A percentile compares a stretch with the other conserved stretches of the same genome.
phyloP scores from a whole-genome alignment of 2,797 vertebrate species.

The Merluccius polli region DNA sequence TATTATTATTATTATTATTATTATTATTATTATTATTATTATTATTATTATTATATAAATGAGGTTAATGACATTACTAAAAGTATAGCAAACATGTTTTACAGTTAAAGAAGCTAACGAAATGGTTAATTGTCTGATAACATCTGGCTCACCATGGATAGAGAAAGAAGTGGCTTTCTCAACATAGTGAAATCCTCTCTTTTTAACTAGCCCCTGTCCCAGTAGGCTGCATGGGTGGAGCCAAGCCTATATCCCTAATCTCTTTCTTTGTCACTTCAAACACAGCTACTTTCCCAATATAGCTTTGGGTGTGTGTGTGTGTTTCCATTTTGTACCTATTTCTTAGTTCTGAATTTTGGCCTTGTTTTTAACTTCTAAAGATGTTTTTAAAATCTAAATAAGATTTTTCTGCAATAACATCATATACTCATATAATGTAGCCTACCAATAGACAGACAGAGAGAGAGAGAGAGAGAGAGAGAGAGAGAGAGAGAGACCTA shows the following conservation, averaged over 20 bases:
- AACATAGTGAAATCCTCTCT: constrained; percentile 71
- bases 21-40: neutral
- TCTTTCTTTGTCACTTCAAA: constrained; percentile 63
- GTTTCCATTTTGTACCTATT: constrained; percentile 80
- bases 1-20: neutral
- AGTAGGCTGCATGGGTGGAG: neutral
- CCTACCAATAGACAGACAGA: neutral
- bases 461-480: neutral
- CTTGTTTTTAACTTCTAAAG: neutral
- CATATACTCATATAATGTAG: too few relatives aligned
- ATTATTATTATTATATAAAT: neutral
- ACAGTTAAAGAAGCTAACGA: constrained; percentile 81
- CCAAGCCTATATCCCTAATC: constrained; percentile 59
- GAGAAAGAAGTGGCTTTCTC: constrained; percentile 83
- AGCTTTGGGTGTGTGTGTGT: constrained; percentile 75
- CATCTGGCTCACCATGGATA: constrained; percentile 85
- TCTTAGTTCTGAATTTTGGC: constrained; percentile 71
- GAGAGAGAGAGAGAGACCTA: neutral
- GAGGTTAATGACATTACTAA: neutral
- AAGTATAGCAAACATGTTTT: neutral
- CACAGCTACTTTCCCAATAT: constrained; percentile 72
- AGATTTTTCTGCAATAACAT: neutral
- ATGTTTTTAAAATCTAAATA: neutral
- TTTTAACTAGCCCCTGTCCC: constrained; percentile 42
- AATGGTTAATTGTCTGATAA: constrained; percentile 77